These are phyloP conservation scores for Poecilia gillii DNA, from an alignment of 2,797 vertebrate genomes.

Conservation along the genomic window DNA sequence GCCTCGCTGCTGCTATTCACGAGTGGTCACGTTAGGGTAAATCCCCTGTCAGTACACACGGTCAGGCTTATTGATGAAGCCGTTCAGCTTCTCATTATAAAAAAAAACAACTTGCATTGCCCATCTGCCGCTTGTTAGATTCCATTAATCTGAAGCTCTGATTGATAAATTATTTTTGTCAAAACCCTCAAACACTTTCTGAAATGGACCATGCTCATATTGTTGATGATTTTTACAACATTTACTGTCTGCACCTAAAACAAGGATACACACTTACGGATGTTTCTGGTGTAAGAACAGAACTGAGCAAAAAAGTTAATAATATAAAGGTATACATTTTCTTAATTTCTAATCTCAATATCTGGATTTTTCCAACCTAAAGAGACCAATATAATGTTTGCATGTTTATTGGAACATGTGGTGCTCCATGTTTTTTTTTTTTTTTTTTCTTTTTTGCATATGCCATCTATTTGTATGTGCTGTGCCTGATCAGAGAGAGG, in stretches of 20 bases:
- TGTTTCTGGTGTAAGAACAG: not conserved
- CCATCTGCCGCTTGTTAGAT: slow-evolving; percentile 42
- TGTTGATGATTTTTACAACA: not conserved
- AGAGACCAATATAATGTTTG: not conserved
- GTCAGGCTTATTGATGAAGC: slow-evolving; percentile 79
- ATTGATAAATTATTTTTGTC: not conserved
- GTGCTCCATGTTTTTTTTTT: slow-evolving; percentile 23
- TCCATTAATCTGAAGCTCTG: slow-evolving; percentile 29
- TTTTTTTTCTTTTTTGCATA: slow-evolving; percentile 11
- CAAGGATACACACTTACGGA: not conserved
- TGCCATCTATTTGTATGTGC: slow-evolving; percentile 3
- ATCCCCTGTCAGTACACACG: slow-evolving; percentile 78
- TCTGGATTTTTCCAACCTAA: not conserved
- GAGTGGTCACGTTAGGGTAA: slow-evolving; percentile 81
- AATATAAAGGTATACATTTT: not conserved
- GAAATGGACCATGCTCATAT: not conserved
- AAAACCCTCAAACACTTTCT: not conserved
- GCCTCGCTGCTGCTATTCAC: slow-evolving; percentile 80
- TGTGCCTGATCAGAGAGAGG: slow-evolving; percentile 26
- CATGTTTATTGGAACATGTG: slow-evolving; percentile 20
- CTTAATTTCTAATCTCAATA: not conserved
- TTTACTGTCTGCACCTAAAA: slow-evolving; percentile 2
- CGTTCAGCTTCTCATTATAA: slow-evolving; percentile 72
- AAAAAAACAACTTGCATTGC: slow-evolving; percentile 32
- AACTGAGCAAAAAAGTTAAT: not conserved